Base-by-base conservation (phyloP, 2,113 vertebrate species). In the Cyrtonyx montezumae region DNA sequence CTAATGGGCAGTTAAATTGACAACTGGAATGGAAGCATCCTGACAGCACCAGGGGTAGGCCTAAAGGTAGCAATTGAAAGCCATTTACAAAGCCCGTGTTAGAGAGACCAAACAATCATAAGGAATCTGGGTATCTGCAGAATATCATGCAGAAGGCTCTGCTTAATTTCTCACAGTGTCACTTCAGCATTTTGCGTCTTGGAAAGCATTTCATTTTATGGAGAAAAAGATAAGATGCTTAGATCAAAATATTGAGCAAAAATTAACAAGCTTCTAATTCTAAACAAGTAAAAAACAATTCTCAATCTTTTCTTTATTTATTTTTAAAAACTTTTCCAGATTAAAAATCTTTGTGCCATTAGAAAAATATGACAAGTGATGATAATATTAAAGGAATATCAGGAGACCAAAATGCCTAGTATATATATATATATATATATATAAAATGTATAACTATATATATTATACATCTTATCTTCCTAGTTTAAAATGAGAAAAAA, bases 1-100 rank as follows among this genome's bases (percentile, higher is more conserved):
- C 87, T 94, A 94, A 95, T 93, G 92, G 81, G 88, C 73, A 67
- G 71, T 89, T 79, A 92, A 94, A 92, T 53, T 94, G 91, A 94
- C 94, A 96, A 83, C 25, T 92, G 84, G 93, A 96, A 94, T 63
- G 18, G 93, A 95, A 92, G 65, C 79, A 68, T 26, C 49, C 79
- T 94, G 91, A 91, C 89, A 94, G 82, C 84, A 86, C 79, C 16
- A 86, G 87, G 74, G 65, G 76, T 85, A 76, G 68, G 81, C 91
- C 93, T 88, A 77, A 79, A 86, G 91, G 93, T 94, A 94, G 73
- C 80, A 91, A 90, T n/a, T 79, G 68, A 85, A 96, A 95, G 77
- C 12, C 26, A 76, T 84, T 94, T 91, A 40, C 71, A 63, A 80
- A 45, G 80, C 61, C 76, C 80, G 56, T 22, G 36, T 12, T 61